Base-by-base conservation (phyloP, 2,113 vertebrate species). In the Cyphomyrus plagiostoma region DNA sequence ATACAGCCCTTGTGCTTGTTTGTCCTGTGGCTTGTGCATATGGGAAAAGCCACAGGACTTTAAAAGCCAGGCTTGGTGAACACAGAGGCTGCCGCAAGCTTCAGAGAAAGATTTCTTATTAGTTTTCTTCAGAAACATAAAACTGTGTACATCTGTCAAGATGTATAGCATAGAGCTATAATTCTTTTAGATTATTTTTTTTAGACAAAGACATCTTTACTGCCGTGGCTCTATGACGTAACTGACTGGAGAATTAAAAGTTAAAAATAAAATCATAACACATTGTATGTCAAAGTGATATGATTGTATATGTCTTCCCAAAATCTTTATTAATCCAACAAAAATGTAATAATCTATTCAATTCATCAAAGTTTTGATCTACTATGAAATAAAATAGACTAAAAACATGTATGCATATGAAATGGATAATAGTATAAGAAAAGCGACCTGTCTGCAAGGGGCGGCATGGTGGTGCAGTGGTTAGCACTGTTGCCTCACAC, bases 21-120 rank as follows among this genome's bases (percentile, higher is more conserved):
- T 86, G 85, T 86, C 26, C 49, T n/a, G 48, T 11, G 48, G 85
- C 23, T 85, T 85, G 17, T 1, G 5, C 74, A 42, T 48, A 84
- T n/a, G 45, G 82, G 35, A 84, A 48, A 84, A 48, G 23, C 45
- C 82, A 11, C 82, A 48, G 23, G 23, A 23, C 82, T 2, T n/a
- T 84, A 7, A 84, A 84, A 84, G 45, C 45, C 19, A 23, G 45
- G 42, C 42, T 23, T 84, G 45, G 82, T 84, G 45, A 84, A 84
- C 45, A 48, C 1, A n/a, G 42, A 23, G 3, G 82, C 35, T 91
- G 49, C 90, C 50, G 66, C 91, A 87, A 42, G 74, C 74, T 80
- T 42, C 74, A 80, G 74, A 19, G 17, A 7, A 80, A 17, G 35
- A 80, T 80, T 42, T 6, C 74, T 42, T 35, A 7, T 80, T 80